Percentiles rank a stretch among this genome's conserved stretches.
phyloP scores from a whole-genome alignment of 2,113 vertebrate genomes.

The Rattus rattus region DNA sequence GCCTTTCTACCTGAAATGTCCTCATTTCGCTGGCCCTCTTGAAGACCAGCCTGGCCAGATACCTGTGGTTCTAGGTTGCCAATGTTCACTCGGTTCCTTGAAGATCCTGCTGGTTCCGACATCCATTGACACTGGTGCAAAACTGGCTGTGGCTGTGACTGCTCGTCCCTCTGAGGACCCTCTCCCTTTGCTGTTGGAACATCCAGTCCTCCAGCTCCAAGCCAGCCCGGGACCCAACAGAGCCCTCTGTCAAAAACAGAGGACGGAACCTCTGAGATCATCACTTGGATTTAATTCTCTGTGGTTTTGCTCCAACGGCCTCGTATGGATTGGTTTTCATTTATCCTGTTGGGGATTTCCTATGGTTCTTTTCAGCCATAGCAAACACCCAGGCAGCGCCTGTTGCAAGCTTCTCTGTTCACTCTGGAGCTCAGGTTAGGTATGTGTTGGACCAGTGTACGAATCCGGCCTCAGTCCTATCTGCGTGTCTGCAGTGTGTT shows the following conservation, averaged over 20 bases:
- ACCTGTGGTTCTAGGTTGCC: neutral
- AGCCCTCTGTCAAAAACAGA: neutral
- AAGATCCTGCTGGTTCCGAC: neutral
- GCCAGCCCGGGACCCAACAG: neutral
- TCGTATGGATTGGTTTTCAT: neutral
- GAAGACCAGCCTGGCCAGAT: neutral
- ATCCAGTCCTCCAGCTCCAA: neutral
- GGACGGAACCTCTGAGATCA: neutral
- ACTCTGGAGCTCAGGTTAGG: neutral
- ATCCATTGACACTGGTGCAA: neutral
- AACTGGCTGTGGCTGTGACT: neutral
- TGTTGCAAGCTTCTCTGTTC: neutral
- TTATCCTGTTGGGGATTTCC: constrained; percentile 5
- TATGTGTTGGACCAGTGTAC: neutral
- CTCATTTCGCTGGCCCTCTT: neutral
- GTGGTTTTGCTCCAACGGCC: neutral
- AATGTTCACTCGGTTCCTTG: neutral
- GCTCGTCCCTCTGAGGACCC: neutral
- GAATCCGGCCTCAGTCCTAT: no score
- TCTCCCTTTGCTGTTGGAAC: neutral
- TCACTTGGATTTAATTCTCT: neutral
- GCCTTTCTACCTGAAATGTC: neutral
- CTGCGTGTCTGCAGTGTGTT: neutral
- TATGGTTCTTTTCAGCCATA: neutral
- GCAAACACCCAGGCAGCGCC: neutral